Percentiles rank a stretch among this genome's conserved stretches.
phyloP scores from a whole-genome alignment of 2,113 vertebrate genomes.

The Psammodynastes pulverulentus region DNA sequence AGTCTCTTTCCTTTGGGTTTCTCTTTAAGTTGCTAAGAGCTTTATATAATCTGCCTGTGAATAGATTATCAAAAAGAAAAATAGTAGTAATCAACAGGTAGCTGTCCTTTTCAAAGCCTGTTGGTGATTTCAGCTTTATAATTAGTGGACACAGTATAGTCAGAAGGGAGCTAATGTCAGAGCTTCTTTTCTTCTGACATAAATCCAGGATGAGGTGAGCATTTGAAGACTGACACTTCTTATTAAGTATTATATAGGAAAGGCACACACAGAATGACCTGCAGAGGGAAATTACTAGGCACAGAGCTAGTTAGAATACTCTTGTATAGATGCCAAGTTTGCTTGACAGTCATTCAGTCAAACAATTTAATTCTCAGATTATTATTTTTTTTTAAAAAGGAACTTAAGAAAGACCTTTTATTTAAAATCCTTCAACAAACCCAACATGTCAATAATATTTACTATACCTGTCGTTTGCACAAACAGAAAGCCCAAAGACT shows the following conservation, averaged over 20 bases:
- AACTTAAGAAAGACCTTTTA: constrained; percentile 5
- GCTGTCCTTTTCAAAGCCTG: background rate
- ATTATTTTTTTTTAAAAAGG: constrained; percentile 29
- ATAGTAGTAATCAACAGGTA: constrained; percentile 46
- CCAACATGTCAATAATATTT: constrained; percentile 31
- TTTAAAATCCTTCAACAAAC: background rate
- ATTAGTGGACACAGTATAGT: constrained; percentile 28
- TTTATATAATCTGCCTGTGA: constrained; percentile 41
- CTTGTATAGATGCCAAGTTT: constrained; percentile 41
- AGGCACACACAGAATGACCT: background rate
- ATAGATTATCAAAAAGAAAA: constrained; percentile 45
- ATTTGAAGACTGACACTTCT: background rate
- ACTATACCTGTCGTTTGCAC: constrained; percentile 20
- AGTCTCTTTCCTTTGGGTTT: background rate
- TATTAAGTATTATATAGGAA: background rate
- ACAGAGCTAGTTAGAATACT: constrained; percentile 23
- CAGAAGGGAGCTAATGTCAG: constrained; percentile 43
- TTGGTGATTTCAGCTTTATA: constrained; percentile 20
- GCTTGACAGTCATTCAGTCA: constrained; percentile 33
- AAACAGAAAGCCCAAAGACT: constrained; percentile 12
- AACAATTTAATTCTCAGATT: constrained; percentile 40
- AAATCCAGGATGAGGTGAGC: constrained; percentile 22
- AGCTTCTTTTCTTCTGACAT: constrained; percentile 43
- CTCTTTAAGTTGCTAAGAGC: constrained; percentile 36
- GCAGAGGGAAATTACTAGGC: constrained; percentile 9